These are phyloP conservation scores for Equus quagga DNA, from an alignment of 2,113 vertebrate genomes.

Conservation along the genomic window DNA sequence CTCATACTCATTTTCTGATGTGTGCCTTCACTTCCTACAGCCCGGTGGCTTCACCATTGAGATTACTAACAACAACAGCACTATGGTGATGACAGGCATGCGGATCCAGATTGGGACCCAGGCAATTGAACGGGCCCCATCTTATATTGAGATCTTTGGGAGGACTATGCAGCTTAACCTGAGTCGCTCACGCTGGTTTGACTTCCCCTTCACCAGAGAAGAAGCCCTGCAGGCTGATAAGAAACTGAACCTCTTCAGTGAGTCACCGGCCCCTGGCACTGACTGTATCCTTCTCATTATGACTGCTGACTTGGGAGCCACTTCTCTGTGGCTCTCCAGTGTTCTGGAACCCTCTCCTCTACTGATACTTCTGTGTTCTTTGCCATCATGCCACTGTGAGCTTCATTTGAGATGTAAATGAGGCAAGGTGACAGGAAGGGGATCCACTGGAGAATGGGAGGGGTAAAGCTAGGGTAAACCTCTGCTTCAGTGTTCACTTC, in stretches of 20 bases:
- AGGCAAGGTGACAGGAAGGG: background rate
- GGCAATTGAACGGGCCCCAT: conserved; percentile 96
- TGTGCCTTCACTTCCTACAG: conserved; percentile 80
- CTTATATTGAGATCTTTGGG: conserved; percentile 97
- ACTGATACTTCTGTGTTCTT: background rate
- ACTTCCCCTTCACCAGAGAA: conserved; percentile 98
- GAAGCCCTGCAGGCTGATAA: conserved; percentile 99
- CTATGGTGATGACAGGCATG: conserved; percentile 99
- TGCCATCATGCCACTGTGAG: background rate
- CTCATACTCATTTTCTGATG: fast-evolving
- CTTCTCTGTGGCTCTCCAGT: background rate
- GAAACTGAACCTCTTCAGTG: conserved; percentile 97
- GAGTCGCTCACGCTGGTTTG: conserved; percentile 98
- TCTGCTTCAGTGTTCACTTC: background rate
- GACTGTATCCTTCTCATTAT: background rate
- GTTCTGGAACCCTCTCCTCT: background rate
- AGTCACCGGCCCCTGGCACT: conserved; percentile 72
- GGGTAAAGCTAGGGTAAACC: background rate
- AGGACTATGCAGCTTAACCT: conserved; percentile 98
- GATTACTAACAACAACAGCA: conserved; percentile 96
- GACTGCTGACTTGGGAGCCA: background rate
- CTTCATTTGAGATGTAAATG: background rate
- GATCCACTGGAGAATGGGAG: background rate
- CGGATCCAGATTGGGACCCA: conserved; percentile 97
- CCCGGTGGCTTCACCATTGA: conserved; percentile 98